Evolutionary conservation across 1,140 invertebrate genomes (phyloP), one percentile per base, ranked within the genome.

Genomic region (Mamestra configurata): DNA sequence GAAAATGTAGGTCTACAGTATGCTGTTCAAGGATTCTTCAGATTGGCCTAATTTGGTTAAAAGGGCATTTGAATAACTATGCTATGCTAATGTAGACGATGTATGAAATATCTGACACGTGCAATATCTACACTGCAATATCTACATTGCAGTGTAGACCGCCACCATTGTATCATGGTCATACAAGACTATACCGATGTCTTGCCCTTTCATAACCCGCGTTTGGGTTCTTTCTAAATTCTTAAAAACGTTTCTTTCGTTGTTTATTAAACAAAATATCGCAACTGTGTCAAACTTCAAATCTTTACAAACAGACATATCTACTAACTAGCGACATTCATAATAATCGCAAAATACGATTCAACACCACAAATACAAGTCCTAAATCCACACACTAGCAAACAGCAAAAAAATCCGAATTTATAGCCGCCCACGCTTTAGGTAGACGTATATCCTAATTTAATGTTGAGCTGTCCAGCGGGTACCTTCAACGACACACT

Each of bases 401-500:
- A 46, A 22, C 8, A 64, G 35, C 11, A n/a, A 61, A 49, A 64
- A 77, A 64, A 31, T 35, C 40, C 55, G 7, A 37, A 46, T 64
- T 77, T 66, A 64, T 7, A 6, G 37, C 18, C 24, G 20, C 55
- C 55, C 15, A 37, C 22, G 43, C 57, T 66, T 61, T 76, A 20
- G 24, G 61, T 77, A 20, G 72, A 70, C 35, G 10, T 40, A 70
- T 51, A 75, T 40, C 79, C 66, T 77, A 61, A 72, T 77, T 72
- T 71, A 77, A 77, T 71, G 79, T 40, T 35, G 20, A 51, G 68
- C 55, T 79, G 79, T 70, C 79, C 75, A 43, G 37, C 18, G 18
- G 55, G 72, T 61, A 79, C 78, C 37, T 66, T 20, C 43, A 66
- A 72, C 59, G 76, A 79, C 59, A 57, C 27, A 70, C 79, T 80